These are phyloP conservation scores for Hemiscyllium ocellatum DNA, from an alignment of 2,113 vertebrate species.

Conservation along the genomic window DNA sequence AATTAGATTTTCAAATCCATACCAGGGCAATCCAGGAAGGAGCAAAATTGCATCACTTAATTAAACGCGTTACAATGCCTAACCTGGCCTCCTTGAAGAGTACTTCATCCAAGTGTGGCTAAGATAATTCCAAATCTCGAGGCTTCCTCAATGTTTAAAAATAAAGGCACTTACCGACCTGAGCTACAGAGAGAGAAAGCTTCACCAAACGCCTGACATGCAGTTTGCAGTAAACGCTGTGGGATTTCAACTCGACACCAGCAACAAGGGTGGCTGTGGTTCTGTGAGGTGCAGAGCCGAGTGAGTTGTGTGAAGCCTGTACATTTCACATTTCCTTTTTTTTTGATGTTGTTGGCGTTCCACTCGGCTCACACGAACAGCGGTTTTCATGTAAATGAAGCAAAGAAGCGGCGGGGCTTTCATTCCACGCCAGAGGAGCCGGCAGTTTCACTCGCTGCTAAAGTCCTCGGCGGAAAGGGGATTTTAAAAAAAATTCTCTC, in stretches of 20 bases:
- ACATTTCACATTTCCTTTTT: constrained; percentile 32
- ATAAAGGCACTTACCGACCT: not conserved
- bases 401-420: not conserved
- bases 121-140: not conserved
- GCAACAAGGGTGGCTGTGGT: not conserved
- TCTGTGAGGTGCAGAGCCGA: not conserved
- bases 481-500: too few species aligned
- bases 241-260: not conserved
- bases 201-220: not conserved
- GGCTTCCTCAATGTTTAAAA: not conserved
- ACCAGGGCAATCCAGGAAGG: not conserved
- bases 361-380: not conserved
- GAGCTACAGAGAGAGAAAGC: not conserved
- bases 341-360: not conserved
- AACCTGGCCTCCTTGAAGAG: not conserved
- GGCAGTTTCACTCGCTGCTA: not conserved
- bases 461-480: too few species aligned
- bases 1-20: not conserved
- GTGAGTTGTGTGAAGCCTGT: not conserved
- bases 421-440: not conserved
- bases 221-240: not conserved
- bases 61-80: not conserved
- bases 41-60: not conserved
- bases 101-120: not conserved
- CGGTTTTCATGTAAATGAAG: constrained; percentile 20